These are phyloP conservation scores for Hypomecis punctinalis DNA, from an alignment of 2,888 invertebrate species.

Conservation along the genomic window DNA sequence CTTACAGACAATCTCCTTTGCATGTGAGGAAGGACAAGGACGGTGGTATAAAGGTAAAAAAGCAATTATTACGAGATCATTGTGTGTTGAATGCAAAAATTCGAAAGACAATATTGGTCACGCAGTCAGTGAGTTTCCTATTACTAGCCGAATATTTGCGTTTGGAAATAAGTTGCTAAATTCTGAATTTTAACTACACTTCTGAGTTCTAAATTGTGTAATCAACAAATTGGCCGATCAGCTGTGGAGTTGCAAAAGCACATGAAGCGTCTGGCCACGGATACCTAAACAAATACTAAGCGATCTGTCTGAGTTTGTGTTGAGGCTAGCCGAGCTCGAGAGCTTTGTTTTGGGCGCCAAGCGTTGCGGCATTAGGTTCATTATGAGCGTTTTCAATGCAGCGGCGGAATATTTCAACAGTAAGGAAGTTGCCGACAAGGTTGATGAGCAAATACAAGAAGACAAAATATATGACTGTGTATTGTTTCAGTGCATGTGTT, in stretches of 20 bases:
- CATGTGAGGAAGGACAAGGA: too few relatives aligned
- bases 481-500: too few relatives aligned
- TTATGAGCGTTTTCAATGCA: slow-evolving; percentile 26
- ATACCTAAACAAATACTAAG: slow-evolving; percentile 10
- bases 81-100: slow-evolving; percentile 1
- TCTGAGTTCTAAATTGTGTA: slow-evolving; percentile 37
- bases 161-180: slow-evolving; percentile 36
- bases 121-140: slow-evolving; percentile 25
- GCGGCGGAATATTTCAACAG: slow-evolving; percentile 9
- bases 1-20: too few relatives aligned
- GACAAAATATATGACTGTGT: too few relatives aligned
- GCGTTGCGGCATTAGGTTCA: slow-evolving; percentile 21
- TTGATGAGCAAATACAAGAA: too few relatives aligned
- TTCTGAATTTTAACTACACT: slow-evolving; percentile 27
- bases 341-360: slow-evolving; percentile 32
- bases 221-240: slow-evolving; percentile 35
- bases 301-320: slow-evolving; percentile 14
- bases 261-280: slow-evolving; percentile 26
- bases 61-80: too few relatives aligned
- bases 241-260: slow-evolving; percentile 36
- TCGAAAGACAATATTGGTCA: slow-evolving; percentile 2
- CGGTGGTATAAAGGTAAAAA: too few relatives aligned
- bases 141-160: slow-evolving; percentile 27
- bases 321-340: slow-evolving; percentile 17
- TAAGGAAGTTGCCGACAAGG: slow-evolving; percentile 14